Evolutionary conservation across 2,888 invertebrate genomes (phyloP).

Genomic region (Coenonympha glycerion): DNA sequence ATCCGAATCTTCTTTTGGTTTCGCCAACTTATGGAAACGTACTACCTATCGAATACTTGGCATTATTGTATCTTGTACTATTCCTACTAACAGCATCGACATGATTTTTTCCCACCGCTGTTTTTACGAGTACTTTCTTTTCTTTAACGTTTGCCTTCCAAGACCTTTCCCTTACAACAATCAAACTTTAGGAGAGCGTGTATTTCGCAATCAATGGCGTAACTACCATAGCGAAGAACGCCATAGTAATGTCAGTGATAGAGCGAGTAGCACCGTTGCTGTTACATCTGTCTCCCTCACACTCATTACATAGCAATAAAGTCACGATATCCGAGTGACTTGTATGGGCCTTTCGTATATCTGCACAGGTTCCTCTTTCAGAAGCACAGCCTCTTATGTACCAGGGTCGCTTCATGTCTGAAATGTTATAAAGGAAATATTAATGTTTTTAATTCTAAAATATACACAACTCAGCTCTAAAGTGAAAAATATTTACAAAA

Average conservation of each 20-base stretch:
- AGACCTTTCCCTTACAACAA: neutral
- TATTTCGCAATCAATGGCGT: slow-evolving; percentile 49
- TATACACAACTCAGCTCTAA: too few species aligned
- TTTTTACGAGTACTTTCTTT: neutral
- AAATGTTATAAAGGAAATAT: too few species aligned
- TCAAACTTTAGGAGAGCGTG: slow-evolving; percentile 36
- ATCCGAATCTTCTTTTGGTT: too few species aligned
- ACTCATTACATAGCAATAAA: slow-evolving; percentile 47
- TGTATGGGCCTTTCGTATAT: slow-evolving; percentile 42
- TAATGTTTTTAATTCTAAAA: too few species aligned
- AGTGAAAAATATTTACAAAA: too few species aligned
- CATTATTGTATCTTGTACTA: too few species aligned
- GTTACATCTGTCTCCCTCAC: slow-evolving; percentile 54
- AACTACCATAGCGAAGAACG: slow-evolving; percentile 42
- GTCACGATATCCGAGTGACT: slow-evolving; percentile 36
- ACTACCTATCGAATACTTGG: too few species aligned
- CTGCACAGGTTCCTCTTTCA: slow-evolving; percentile 51
- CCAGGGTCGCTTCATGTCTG: slow-evolving; percentile 48
- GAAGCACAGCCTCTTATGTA: slow-evolving; percentile 55
- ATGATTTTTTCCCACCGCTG: neutral
- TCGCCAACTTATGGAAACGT: too few species aligned
- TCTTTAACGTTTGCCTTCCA: neutral
- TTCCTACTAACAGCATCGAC: neutral
- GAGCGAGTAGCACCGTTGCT: slow-evolving; percentile 39
- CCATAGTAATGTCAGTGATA: slow-evolving; percentile 38